Evolutionary conservation across 2,888 invertebrate genomes (phyloP), one percentile per base, ranked within the genome.

Genomic region (Pharmacophagus antenor): DNA sequence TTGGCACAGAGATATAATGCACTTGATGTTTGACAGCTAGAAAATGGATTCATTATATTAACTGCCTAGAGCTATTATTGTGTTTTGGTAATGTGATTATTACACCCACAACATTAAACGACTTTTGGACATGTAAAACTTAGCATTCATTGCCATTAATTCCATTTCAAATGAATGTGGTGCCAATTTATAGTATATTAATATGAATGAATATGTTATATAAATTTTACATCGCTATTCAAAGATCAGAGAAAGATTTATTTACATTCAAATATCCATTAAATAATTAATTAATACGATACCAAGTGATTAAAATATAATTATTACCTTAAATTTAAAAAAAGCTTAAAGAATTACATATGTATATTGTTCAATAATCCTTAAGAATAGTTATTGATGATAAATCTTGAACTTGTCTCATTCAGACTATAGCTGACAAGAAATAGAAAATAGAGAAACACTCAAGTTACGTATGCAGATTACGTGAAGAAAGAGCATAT

Each of bases 31-130:
- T 56, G 56, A 50, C 49, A 50, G 56, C 12, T 56, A 18, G 21
- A n/a, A 49, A 49, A 59, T 59, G 49, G 42, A 59, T 59, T 17
- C 31, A 37, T 47, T 56, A 15, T 25, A 44, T 54, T 49, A 54
- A 42, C 22, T 23, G 48, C 25, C 27, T 10, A 8, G 21, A 42
- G n/a, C 27, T 31, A 18, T 15, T 12, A 23, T 47, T 52, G 37
- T 48, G 20, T 53, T 53, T n/a, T 31, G 22, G 41, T 56, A 56
- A 56, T 41, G 49, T n/a, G 27, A 31, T 10, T 22, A 25, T 25
- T 18, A 37, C 56, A 21, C 56, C 56, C 56, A 56, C 56, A 4
- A 15, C 25, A 25, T 18, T n/a, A 25, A 8, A 23, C 25, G 8
- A 17, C 2, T 17, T 27, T 27, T 23, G 21, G 20, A 37, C n/a